Conservation (phyloP, 2,797 vertebrate genomes). For the Trichosurus vulpecula region DNA sequence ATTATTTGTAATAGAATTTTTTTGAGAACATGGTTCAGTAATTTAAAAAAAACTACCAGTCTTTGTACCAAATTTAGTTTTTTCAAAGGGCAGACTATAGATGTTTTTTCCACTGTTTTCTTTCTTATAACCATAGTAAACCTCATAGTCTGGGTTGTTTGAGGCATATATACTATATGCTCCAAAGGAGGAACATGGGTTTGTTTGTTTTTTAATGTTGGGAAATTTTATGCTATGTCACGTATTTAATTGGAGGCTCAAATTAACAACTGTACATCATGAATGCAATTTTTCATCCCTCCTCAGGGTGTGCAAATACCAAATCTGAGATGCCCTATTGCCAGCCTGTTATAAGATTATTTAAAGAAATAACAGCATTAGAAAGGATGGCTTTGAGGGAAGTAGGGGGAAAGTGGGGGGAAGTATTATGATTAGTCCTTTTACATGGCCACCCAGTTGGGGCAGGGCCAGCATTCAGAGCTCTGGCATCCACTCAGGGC, state of each 20-base stretch:
- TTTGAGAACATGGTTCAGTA: slow-evolving; percentile 20
- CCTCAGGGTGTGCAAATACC: neutral
- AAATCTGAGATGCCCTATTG: neutral
- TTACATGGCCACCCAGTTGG: neutral
- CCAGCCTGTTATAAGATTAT: neutral
- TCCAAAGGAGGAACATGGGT: neutral
- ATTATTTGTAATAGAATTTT: slow-evolving; percentile 37
- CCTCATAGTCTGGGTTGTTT: neutral
- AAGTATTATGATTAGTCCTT: neutral
- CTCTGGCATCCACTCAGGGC: neutral
- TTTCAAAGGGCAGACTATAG: slow-evolving; percentile 17
- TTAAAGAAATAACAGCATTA: neutral
- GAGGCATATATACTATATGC: neutral
- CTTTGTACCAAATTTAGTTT: neutral
- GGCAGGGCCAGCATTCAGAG: neutral
- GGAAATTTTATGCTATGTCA: neutral
- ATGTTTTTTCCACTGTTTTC: neutral
- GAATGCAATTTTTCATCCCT: neutral
- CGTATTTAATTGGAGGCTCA: too few species aligned
- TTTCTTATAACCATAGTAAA: neutral
- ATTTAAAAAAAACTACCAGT: neutral
- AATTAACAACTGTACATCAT: neutral
- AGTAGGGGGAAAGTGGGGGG: neutral
- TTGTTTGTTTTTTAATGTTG: neutral
- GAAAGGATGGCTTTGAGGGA: neutral